A percentile compares a stretch with the other conserved stretches of the same genome.
These are phyloP conservation scores for Rattus norvegicus DNA, from an alignment of 2,113 vertebrate species.

Conservation along the genomic window DNA sequence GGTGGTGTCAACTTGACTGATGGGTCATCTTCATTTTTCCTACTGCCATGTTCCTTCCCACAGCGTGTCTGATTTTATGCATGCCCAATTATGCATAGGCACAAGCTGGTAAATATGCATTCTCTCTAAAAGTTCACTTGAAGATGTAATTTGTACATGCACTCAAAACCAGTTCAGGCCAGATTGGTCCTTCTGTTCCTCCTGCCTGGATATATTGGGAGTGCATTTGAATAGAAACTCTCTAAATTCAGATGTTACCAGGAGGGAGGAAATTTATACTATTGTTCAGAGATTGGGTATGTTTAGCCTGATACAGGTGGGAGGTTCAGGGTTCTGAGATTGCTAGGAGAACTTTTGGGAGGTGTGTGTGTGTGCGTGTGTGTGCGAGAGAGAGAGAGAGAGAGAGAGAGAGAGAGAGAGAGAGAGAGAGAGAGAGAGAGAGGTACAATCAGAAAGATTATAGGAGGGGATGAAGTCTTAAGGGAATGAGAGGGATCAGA, in stretches of 20 bases:
- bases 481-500: neutral
- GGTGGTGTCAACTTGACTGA: too few relatives aligned
- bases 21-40: neutral
- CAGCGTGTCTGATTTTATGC: neutral
- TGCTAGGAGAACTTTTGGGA: neutral
- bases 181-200: neutral
- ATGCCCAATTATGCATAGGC: neutral
- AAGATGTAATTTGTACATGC: slow-evolving; percentile 1
- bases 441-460: neutral
- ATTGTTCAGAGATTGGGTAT: neutral
- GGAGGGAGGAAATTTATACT: too few relatives aligned
- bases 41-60: neutral
- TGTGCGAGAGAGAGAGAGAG: neutral
- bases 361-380: neutral
- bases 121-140: neutral
- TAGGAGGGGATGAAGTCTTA: neutral
- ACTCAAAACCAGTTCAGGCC: neutral
- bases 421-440: too few relatives aligned
- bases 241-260: neutral
- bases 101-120: neutral
- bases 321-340: neutral
- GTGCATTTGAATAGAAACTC: neutral
- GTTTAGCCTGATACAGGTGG: neutral
- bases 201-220: neutral
- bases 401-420: too few relatives aligned